phyloP scores from a whole-genome alignment of 2,888 invertebrate genomes.

The Pollenia amentaria region DNA sequence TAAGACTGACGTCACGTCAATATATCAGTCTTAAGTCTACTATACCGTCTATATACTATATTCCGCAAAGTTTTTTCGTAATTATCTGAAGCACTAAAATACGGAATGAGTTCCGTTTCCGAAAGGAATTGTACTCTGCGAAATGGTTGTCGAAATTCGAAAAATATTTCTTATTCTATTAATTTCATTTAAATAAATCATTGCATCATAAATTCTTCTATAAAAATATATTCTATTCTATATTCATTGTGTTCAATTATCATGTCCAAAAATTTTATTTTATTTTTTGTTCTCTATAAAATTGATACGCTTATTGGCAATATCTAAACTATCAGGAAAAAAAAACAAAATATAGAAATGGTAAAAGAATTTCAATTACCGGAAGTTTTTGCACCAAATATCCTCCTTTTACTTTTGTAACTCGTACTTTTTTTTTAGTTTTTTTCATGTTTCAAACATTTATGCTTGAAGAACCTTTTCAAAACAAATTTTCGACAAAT shows the following conservation, averaged over 20 bases:
- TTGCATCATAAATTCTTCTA: background rate
- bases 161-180: too few species aligned
- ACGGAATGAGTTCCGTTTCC: too few species aligned
- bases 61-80: too few species aligned
- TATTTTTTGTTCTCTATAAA: background rate
- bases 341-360: slow-evolving; percentile 12
- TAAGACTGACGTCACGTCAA: too few species aligned
- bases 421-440: background rate
- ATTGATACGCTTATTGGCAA: slow-evolving; percentile 56
- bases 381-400: slow-evolving; percentile 64
- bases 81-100: too few species aligned
- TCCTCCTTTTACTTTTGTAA: slow-evolving; percentile 41
- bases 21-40: too few species aligned
- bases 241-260: background rate
- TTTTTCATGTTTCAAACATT: slow-evolving; percentile 28
- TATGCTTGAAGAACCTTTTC: slow-evolving; percentile 70
- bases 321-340: slow-evolving; percentile 3
- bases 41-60: too few species aligned
- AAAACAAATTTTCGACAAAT: slow-evolving; percentile 74
- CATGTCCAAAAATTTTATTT: background rate
- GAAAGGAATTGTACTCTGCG: too few species aligned
- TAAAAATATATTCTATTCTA: slow-evolving; percentile 14
- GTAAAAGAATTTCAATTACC: slow-evolving; percentile 71
- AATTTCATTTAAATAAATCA: background rate
- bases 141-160: too few species aligned